Conservation (phyloP, 2,113 vertebrate genomes). For the Vombatus ursinus region DNA sequence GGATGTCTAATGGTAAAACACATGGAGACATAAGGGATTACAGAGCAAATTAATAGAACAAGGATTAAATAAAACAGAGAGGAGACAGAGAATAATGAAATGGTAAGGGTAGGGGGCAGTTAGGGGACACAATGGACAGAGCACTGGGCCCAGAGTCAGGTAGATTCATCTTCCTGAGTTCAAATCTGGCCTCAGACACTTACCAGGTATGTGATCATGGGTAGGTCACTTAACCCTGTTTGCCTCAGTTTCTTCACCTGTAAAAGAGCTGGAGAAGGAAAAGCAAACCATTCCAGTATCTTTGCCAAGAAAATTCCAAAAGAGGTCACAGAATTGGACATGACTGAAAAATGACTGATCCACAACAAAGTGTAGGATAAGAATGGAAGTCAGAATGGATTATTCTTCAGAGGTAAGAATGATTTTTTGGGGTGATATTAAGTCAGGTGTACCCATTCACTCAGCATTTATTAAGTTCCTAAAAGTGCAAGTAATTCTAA, state of each 20-base stretch:
- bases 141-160: too few species aligned
- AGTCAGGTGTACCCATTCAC: too few species aligned
- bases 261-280: not conserved
- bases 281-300: not conserved
- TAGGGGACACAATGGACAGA: too few species aligned
- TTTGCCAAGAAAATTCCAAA: not conserved
- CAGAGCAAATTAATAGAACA: not conserved
- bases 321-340: not conserved
- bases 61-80: not conserved
- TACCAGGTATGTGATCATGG: not conserved
- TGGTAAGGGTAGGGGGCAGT: too few species aligned
- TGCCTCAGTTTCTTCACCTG: not conserved
- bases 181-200: not conserved
- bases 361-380: too few species aligned
- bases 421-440: too few species aligned
- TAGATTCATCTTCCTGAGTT: too few species aligned
- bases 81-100: too few species aligned
- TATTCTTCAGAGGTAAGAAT: too few species aligned
- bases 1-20: not conserved
- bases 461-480: too few species aligned
- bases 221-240: not conserved
- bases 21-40: not conserved
- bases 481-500: too few species aligned
- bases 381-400: too few species aligned
- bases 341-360: not conserved